Base-by-base conservation (phyloP, 1,140 invertebrate species). In the Dreissena rostriformis region DNA sequence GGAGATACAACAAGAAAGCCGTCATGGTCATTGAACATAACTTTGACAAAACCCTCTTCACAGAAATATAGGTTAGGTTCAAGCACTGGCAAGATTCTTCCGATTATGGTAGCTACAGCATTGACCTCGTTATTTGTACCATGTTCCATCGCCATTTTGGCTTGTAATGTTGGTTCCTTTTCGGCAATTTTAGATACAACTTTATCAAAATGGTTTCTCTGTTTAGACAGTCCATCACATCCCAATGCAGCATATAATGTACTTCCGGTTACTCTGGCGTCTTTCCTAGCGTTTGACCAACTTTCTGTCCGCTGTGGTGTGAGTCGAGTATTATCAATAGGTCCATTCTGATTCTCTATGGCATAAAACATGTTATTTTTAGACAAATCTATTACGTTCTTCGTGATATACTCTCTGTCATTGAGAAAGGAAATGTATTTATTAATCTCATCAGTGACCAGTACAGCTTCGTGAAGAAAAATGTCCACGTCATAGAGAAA, bases 231-330 rank as follows among this genome's bases (percentile, higher is more conserved):
- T 0, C 73, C 57, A 51, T 86, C 84, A 22, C 61, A 71, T 39
- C 84, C 79, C 15, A 77, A 26, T 65, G 84, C 84, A 61, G 61
- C 17, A 53, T 53, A 78, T 17, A 86, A 55, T 55, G 84, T 86
- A 61, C 84, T 86, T 75, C 78, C 84, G n/a, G 84, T 81, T 19
- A 86, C 65, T 52, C 55, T 80, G n/a, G 76, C 84, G 5, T 14
- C 51, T 49, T 76, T 75, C 63, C 77, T 57, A 65, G 70, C 22
- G 26, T 76, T 53, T 55, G 75, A 82, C 78, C 84, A 86, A 66
- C 82, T 73, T 12, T 63, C 6, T n/a, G 66, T 71, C 57, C 67
- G 53, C 39, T 86, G 84, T 39, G 75, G 55, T 7, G 68, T 52
- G 1, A 77, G 52, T 55, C 65, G 15, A 26, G 49, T 81, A 5